These are phyloP conservation scores for Ranitomeya imitator DNA, from an alignment of 2,113 vertebrate genomes.

Conservation along the genomic window DNA sequence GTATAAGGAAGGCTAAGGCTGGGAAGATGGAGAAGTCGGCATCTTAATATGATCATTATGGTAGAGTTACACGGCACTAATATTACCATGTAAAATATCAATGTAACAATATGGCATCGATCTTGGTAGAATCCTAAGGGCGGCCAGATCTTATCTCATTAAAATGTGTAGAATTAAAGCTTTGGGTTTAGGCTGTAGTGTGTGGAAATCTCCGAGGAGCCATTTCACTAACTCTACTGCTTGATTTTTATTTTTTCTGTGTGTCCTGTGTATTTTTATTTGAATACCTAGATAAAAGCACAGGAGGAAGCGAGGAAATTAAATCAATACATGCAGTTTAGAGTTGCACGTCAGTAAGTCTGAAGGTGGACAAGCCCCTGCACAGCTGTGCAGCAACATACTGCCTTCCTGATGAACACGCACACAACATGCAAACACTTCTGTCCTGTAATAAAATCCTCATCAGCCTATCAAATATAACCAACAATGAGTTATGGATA, in stretches of 20 bases:
- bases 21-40: neutral
- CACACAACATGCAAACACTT: neutral
- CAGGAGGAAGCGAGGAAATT: neutral
- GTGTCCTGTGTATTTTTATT: neutral
- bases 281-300: neutral
- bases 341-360: neutral
- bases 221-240: neutral
- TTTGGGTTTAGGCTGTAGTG: neutral
- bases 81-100: too few relatives aligned
- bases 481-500: neutral
- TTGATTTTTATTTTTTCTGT: neutral
- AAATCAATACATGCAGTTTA: constrained; percentile 3
- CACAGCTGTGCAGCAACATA: neutral
- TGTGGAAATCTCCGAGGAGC: neutral
- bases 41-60: neutral
- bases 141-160: neutral
- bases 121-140: neutral
- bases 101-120: neutral
- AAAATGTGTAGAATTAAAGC: neutral
- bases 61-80: neutral
- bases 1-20: neutral
- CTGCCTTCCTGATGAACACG: neutral
- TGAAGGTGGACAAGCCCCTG: neutral
- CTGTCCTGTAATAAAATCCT: neutral
- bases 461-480: neutral